These are phyloP conservation scores for Fringilla coelebs DNA, from an alignment of 2,797 vertebrate genomes.

Conservation along the genomic window DNA sequence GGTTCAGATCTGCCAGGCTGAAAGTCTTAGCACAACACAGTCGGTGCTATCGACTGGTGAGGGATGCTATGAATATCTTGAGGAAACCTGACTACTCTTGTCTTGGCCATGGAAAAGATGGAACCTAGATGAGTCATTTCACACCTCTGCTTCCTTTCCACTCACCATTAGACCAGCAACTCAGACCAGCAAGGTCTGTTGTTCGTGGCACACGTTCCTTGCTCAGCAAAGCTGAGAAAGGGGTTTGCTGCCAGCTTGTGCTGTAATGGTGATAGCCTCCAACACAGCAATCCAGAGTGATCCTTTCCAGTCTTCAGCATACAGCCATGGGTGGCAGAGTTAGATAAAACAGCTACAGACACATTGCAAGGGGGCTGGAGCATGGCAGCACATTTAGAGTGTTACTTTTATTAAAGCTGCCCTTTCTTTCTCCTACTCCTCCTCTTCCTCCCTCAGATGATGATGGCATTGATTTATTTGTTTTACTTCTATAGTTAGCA, in stretches of 20 bases:
- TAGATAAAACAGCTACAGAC: not conserved
- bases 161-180: fast-evolving
- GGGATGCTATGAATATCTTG: fast-evolving
- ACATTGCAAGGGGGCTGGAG: conserved; percentile 16
- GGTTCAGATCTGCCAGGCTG: not conserved
- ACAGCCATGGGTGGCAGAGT: not conserved
- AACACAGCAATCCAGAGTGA: not conserved
- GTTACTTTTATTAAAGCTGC: conserved; percentile 42
- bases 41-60: not conserved
- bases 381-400: not conserved
- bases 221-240: not conserved
- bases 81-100: not conserved
- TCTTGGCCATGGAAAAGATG: not conserved
- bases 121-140: not conserved
- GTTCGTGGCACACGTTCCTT: not conserved
- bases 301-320: not conserved
- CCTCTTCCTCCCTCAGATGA: conserved; percentile 38
- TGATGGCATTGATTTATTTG: conserved; percentile 42
- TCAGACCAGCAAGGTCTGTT: not conserved
- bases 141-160: not conserved
- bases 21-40: not conserved
- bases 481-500: conserved; percentile 46
- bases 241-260: not conserved
- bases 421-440: conserved; percentile 35
- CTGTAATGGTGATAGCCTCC: not conserved